Base-by-base conservation (phyloP, 2,797 vertebrate species). In the Cynodonichthys magdalenae region DNA sequence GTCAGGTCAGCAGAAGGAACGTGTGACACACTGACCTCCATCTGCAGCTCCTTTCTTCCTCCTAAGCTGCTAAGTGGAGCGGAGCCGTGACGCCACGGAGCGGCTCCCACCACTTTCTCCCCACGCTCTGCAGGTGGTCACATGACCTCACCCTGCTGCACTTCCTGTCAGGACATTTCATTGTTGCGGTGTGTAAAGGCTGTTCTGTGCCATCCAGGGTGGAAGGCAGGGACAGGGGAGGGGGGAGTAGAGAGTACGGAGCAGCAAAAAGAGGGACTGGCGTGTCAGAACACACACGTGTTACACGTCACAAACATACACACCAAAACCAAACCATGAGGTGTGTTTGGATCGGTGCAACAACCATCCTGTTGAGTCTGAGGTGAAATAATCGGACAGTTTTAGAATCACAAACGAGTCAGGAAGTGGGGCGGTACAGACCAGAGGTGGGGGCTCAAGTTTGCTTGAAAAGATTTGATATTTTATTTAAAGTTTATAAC, bases 21-120 rank as follows among this genome's bases (percentile, higher is more conserved):
- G 60, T 63, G 15, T 41, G 75, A 76, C 84, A 77, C 69, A 79
- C 71, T 82, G 80, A 82, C 80, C 84, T 82, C 51, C 71, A 81
- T 88, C 65, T 66, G 63, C 31, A n/a, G 42, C 62, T 69, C 49
- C 45, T 48, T 71, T 71, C 70, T 73, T 73, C 60, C 45, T 29
- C 48, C 48, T 47, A 66, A 55, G 18, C 64, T 49, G 55, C 27
- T 74, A 63, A 76, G 69, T 76, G 36, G 69, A 78, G 57, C 57
- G 6, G 27, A 63, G 50, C 47, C 8, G 42, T 59, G 41, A 49
- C 56, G 46, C 34, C 31, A 34, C 63, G 15, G 62, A 66, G 50
- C 39, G 15, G 29, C 53, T 64, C 75, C 15, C 31, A 53, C 27
- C 9, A 1, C 52, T 67, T 70, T 61, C 63, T 65, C 52, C 46